Percentiles rank a stretch among this genome's conserved stretches.
These are phyloP conservation scores for Chamaetylas fuelleborni DNA, from an alignment of 2,113 vertebrate species.

Conservation along the genomic window DNA sequence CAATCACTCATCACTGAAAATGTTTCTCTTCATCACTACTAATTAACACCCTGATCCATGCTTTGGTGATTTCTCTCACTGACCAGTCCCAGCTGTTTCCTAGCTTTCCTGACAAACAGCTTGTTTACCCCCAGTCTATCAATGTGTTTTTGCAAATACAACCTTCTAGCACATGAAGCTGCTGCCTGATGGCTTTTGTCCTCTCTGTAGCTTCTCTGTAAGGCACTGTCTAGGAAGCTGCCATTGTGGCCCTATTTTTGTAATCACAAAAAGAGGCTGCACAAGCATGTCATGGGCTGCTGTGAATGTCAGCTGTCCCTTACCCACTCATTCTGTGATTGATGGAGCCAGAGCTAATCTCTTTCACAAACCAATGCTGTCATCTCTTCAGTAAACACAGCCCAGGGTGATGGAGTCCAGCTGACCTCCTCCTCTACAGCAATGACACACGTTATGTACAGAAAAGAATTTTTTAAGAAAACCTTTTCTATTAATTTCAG, in stretches of 20 bases:
- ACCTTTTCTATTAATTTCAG: neutral
- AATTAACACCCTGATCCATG: neutral
- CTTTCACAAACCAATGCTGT: neutral
- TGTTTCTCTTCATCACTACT: neutral
- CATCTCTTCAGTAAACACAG: neutral
- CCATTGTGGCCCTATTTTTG: neutral
- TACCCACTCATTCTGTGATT: neutral
- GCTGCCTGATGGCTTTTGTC: neutral
- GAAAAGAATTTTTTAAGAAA: neutral
- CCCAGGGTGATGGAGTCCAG: neutral
- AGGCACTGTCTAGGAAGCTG: neutral
- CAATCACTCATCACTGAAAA: neutral
- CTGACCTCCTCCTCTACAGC: neutral
- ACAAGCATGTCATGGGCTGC: neutral
- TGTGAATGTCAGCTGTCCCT: constrained; percentile 40
- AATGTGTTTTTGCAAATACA: neutral
- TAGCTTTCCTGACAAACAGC: neutral
- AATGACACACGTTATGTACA: neutral
- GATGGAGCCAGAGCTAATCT: constrained; percentile 22
- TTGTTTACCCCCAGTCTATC: neutral
- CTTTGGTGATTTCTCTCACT: neutral
- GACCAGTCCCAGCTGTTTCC: neutral
- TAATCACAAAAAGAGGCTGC: neutral
- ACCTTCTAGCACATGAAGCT: neutral
- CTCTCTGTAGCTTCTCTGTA: neutral